These are phyloP conservation scores for Stigmatopora nigra DNA, from an alignment of 2,113 vertebrate species.

Conservation along the genomic window DNA sequence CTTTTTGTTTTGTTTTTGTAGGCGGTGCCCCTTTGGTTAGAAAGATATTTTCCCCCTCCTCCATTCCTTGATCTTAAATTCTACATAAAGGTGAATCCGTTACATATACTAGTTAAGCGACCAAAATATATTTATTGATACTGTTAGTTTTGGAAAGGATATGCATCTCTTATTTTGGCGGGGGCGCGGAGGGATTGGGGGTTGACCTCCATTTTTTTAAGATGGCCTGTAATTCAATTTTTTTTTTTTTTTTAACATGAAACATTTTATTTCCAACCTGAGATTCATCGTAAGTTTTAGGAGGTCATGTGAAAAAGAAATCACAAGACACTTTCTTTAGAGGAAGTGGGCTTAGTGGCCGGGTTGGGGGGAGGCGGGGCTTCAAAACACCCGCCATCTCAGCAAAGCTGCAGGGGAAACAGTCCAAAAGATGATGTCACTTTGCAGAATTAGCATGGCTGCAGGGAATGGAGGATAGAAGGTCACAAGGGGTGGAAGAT, in stretches of 20 bases:
- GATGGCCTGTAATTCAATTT: not conserved
- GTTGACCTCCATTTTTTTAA: not conserved
- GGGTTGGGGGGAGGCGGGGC: not conserved
- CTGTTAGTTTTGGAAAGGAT: constrained; percentile 27
- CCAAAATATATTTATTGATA: constrained; percentile 69
- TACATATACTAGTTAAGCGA: constrained; percentile 57
- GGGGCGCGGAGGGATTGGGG: no score
- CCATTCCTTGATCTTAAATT: constrained; percentile 28
- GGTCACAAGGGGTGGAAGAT: constrained; percentile 35
- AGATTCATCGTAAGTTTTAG: not conserved
- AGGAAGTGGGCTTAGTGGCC: not conserved
- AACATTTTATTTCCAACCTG: not conserved
- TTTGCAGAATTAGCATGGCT: constrained; percentile 37
- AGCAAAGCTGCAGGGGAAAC: constrained; percentile 15
- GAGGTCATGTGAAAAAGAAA: constrained; percentile 21
- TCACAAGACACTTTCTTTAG: constrained; percentile 11
- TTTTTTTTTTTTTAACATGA: constrained; percentile 11
- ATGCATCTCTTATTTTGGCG: constrained; percentile 1
- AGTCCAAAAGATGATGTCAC: constrained; percentile 49
- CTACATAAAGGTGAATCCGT: constrained; percentile 28
- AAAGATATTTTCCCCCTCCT: constrained; percentile 28
- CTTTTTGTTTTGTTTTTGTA: constrained; percentile 32
- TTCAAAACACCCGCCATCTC: constrained; percentile 11
- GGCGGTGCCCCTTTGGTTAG: constrained; percentile 24
- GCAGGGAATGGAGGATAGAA: constrained; percentile 24